Evolutionary conservation across 1,140 invertebrate genomes (phyloP).

Genomic region (Cotesia glomerata): DNA sequence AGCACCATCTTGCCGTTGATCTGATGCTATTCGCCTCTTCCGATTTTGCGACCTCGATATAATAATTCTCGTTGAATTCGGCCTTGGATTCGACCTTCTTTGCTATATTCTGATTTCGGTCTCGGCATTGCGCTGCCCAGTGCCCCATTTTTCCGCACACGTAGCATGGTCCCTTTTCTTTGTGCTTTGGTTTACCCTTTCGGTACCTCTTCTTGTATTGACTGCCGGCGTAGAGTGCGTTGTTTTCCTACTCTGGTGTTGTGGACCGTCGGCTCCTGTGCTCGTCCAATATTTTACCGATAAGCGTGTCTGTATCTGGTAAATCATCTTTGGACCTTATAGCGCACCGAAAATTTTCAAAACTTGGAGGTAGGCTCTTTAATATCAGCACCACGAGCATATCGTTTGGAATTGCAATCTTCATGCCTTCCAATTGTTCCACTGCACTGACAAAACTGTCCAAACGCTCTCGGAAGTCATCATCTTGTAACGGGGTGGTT

Average conservation of each 20-base stretch:
- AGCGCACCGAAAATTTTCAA: neutral
- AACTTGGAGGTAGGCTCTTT: conserved; percentile 13
- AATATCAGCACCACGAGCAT: conserved; percentile 21
- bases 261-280: neutral
- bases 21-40: neutral
- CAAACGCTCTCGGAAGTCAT: conserved; percentile 16
- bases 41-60: neutral
- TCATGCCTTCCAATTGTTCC: conserved; percentile 14
- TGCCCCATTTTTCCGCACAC: neutral
- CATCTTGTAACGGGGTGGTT: too few relatives aligned
- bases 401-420: conserved; percentile 1
- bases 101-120: neutral
- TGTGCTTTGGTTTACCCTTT: neutral
- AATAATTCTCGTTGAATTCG: neutral
- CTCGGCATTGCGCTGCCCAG: neutral
- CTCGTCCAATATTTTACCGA: neutral
- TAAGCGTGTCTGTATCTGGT: neutral
- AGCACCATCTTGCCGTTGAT: neutral
- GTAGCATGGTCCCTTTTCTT: neutral
- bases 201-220: neutral
- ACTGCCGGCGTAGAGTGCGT: neutral
- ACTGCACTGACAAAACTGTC: conserved; percentile 5
- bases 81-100: neutral
- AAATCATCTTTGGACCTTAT: too few relatives aligned
- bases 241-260: neutral